Evolutionary conservation across 2,113 vertebrate genomes (phyloP).

Genomic region (Vidua macroura): DNA sequence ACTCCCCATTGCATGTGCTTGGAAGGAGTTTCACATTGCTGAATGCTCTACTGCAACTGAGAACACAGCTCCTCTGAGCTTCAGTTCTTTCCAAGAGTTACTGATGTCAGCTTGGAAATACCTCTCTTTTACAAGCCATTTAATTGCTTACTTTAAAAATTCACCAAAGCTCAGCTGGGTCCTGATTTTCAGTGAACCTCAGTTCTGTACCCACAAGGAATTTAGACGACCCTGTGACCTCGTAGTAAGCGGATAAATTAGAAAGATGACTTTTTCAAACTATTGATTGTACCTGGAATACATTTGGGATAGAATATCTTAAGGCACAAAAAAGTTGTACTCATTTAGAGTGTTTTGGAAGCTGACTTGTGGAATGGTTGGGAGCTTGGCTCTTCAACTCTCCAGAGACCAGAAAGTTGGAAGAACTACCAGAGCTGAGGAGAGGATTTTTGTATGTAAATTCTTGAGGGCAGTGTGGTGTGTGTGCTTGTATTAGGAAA

Average conservation of each 20-base stretch:
- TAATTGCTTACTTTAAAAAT: constrained; percentile 46
- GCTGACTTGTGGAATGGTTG: background rate
- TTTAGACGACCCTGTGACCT: constrained; percentile 6
- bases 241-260: background rate
- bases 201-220: constrained; percentile 23
- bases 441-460: background rate
- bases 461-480: background rate
- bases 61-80: background rate
- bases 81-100: background rate
- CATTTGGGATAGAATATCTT: background rate
- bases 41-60: background rate
- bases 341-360: background rate
- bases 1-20: background rate
- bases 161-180: constrained; percentile 22
- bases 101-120: constrained; percentile 22
- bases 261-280: background rate
- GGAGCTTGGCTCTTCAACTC: background rate
- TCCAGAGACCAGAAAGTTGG: background rate
- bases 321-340: background rate
- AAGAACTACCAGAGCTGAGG: background rate
- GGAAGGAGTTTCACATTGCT: background rate
- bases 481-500: background rate
- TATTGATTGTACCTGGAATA: background rate
- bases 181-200: constrained; percentile 29
- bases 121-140: constrained; percentile 46